phyloP scores from a whole-genome alignment of 2,888 invertebrate genomes.

The Tetrapedia diversipes region DNA sequence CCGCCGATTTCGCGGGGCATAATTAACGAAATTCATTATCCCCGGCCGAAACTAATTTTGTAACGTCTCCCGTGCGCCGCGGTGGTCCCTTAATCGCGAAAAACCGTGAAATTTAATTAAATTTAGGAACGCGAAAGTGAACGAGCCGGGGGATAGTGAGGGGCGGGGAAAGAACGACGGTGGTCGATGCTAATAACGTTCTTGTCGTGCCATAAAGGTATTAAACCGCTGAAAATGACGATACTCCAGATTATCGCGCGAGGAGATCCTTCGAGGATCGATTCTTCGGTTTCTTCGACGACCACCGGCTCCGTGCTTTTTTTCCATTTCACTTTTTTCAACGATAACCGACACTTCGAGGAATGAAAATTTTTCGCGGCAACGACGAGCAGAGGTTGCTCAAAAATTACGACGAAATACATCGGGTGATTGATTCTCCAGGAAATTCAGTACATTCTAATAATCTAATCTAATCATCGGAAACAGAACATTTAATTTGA shows the following conservation, averaged over 20 bases:
- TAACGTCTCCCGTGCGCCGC: conserved; percentile 73
- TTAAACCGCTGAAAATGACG: conserved; percentile 78
- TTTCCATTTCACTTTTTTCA: conserved; percentile 11
- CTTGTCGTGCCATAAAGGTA: conserved; percentile 78
- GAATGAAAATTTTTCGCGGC: not conserved
- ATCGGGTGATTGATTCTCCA: too few species aligned
- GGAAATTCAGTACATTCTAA: too few species aligned
- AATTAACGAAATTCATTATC: conserved; percentile 82
- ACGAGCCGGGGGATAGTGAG: conserved; percentile 67
- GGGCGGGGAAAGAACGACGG: conserved; percentile 66
- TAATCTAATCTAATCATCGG: conserved; percentile 8
- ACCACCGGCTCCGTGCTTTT: not conserved
- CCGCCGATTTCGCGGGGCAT: conserved; percentile 73
- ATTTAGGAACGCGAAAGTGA: conserved; percentile 81
- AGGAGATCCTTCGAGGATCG: conserved; percentile 50
- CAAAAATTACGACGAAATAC: not conserved
- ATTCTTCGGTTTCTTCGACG: conserved; percentile 52
- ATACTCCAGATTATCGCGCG: conserved; percentile 69
- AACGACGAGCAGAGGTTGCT: not conserved
- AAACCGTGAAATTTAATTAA: conserved; percentile 83
- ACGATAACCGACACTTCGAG: conserved; percentile 11
- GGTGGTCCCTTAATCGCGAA: conserved; percentile 82
- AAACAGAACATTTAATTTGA: too few species aligned
- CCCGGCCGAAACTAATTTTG: conserved; percentile 80
- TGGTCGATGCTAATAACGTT: conserved; percentile 79